Conservation (phyloP, 37 sponge, comb jelly and placozoan genomes). For the Beroe forskalii region DNA sequence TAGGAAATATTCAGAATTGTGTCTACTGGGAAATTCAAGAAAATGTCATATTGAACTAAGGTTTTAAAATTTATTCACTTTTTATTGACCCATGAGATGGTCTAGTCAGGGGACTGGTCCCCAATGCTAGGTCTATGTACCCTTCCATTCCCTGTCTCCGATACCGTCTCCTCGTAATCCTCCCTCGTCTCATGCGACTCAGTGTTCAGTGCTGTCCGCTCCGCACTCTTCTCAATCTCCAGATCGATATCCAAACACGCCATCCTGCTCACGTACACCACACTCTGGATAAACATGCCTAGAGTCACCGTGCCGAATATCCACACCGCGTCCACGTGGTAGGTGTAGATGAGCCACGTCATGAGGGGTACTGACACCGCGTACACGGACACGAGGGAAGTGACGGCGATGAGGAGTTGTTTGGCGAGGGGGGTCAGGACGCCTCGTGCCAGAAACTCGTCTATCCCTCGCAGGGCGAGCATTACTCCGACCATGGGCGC, state of each 20-base stretch:
- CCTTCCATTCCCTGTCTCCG: neutral
- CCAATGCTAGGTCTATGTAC: neutral
- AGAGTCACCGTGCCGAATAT: neutral
- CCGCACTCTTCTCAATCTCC: neutral
- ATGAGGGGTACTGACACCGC: neutral
- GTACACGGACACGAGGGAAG: conserved; percentile 3
- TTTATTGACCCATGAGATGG: too few species aligned
- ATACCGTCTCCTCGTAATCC: neutral
- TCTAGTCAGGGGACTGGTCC: too few species aligned
- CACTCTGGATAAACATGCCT: neutral
- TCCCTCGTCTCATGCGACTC: neutral
- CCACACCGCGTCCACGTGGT: neutral
- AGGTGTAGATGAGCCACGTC: neutral
- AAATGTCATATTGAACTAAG: too few species aligned
- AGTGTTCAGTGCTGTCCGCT: neutral
- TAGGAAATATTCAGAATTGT: too few species aligned
- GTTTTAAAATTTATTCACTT: too few species aligned
- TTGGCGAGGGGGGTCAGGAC: conserved; percentile 4
- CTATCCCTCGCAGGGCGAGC: neutral
- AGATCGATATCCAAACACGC: neutral
- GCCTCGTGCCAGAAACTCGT: conserved; percentile 25
- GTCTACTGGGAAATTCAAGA: too few species aligned
- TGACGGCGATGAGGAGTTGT: neutral
- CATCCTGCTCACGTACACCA: neutral
- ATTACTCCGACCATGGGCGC: neutral